Evolutionary conservation across 2,797 vertebrate genomes (phyloP).

Genomic region (Lutjanus campechanus): DNA sequence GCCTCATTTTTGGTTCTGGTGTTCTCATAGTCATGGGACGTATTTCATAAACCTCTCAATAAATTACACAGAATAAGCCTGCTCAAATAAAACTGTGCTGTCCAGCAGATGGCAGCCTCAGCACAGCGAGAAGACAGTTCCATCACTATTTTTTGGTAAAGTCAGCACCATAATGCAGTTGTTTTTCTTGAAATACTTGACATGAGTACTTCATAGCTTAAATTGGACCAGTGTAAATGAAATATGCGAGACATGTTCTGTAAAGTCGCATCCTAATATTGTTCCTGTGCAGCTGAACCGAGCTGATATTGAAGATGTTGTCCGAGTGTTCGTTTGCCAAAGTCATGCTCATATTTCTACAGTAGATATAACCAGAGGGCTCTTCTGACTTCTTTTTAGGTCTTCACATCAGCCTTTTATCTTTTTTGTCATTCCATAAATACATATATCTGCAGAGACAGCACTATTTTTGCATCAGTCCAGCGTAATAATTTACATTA

Average conservation of each 20-base stretch:
- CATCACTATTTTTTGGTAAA: no score
- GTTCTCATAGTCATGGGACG: neutral
- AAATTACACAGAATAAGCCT: neutral
- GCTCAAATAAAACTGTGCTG: neutral
- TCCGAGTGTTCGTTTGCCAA: constrained; percentile 36
- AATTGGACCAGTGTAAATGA: neutral
- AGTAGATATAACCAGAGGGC: neutral
- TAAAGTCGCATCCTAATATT: neutral
- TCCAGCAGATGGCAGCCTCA: constrained; percentile 36
- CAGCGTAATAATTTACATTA: neutral
- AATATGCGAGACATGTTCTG: neutral
- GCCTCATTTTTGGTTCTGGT: constrained; percentile 12
- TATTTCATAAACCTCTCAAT: neutral
- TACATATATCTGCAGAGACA: constrained; percentile 12
- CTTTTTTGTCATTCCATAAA: constrained; percentile 32
- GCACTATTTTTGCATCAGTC: constrained; percentile 5
- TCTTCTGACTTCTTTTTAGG: neutral
- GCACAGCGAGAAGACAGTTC: neutral
- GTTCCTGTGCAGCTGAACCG: constrained; percentile 5
- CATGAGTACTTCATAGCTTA: constrained; percentile 3
- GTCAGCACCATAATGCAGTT: constrained; percentile 8
- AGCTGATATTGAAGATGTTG: constrained; percentile 15
- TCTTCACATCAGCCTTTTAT: constrained; percentile 5
- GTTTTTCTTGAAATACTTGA: neutral
- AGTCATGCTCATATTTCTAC: constrained; percentile 12